A percentile compares a stretch with the other conserved stretches of the same genome.
Evolutionary conservation across 1,140 invertebrate species (phyloP).

Genomic region (fruit fly (Drosophila melanogaster)): DNA sequence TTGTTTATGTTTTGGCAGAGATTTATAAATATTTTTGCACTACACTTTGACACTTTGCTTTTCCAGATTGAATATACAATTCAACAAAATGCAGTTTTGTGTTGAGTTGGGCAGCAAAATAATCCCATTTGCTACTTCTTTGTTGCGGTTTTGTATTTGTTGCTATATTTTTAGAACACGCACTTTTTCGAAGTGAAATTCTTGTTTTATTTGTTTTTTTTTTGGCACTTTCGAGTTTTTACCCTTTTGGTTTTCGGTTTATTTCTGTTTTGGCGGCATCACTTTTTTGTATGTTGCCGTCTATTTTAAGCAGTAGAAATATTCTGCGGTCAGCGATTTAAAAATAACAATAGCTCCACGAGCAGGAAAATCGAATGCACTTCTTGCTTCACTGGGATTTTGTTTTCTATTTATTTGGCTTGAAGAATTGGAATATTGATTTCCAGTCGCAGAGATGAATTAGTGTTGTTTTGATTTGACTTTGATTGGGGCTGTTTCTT

Average conservation of each 20-base stretch:
- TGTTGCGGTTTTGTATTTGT: conserved; percentile 29
- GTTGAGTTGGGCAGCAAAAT: conserved; percentile 24
- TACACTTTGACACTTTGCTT: conserved; percentile 60
- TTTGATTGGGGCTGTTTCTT: conserved; percentile 8
- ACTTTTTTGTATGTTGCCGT: conserved; percentile 44
- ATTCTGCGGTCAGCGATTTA: conserved; percentile 76
- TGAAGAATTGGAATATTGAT: conserved; percentile 3
- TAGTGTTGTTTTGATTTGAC: conserved; percentile 16
- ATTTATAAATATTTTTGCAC: conserved; percentile 45
- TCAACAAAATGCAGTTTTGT: conserved; percentile 42
- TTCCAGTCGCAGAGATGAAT: neutral
- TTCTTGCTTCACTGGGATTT: conserved; percentile 42
- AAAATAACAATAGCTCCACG: conserved; percentile 76
- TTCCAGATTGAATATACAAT: conserved; percentile 22
- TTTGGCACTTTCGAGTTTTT: conserved; percentile 76
- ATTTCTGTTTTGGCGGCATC: conserved; percentile 48
- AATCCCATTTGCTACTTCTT: conserved; percentile 14
- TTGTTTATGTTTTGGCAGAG: conserved; percentile 35
- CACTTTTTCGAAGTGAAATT: conserved; percentile 31
- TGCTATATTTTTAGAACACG: conserved; percentile 33
- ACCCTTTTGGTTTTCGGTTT: conserved; percentile 72
- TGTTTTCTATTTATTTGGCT: conserved; percentile 9
- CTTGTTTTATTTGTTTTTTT: conserved; percentile 46
- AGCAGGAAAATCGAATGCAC: conserved; percentile 50
- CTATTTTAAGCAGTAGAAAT: conserved; percentile 67